Evolutionary conservation across 2,797 vertebrate species (phyloP), one percentile per base, ranked within the genome.

Genomic region (Momotus momota): DNA sequence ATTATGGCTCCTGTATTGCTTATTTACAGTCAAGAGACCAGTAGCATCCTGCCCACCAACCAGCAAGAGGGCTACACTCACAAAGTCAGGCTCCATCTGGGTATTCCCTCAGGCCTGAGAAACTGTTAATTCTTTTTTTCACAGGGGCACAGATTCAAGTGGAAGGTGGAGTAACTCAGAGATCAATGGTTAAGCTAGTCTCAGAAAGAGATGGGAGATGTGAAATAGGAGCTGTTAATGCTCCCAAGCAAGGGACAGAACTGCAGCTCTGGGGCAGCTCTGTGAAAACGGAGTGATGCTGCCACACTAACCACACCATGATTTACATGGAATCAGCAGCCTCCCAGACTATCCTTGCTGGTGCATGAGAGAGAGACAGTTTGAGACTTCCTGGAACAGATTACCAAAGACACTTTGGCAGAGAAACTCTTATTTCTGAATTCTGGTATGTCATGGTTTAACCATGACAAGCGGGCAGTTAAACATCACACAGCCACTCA

Each of bases 51-150:
- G 45, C 49, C 65, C 61, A 72, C 61, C 52, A 35, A 58, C 57
- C 46, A 35, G 60, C 20, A 4, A 33, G 35, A 55, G 41, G 25
- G 41, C 46, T 90, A 35, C 52, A 81, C 31, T 73, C 61, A 64
- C 85, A 94, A 78, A 93, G 65, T 58, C 85, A 83, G 57, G 49
- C 75, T 93, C 46, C 5, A 2, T 82, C 71, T 91, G 90, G 20
- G 18, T 71, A 52, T 48, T 93, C 48, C 69, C 38, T 81, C 55
- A 27, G 38, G 57, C 65, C 54, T 81, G 72, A 88, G 82, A 90
- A 94, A 71, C 19, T 13, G n/a, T 64, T 83, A 67, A 93, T 94
- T 88, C 38, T 65, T 90, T 69, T 88, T 35, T 83, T 95, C 60
- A 41, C 11, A 51, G 35, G 35, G 66, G 25, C 46, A 69, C 17